These are phyloP conservation scores for Leptopilina boulardi DNA, from an alignment of 1,140 invertebrate species.

Conservation along the genomic window DNA sequence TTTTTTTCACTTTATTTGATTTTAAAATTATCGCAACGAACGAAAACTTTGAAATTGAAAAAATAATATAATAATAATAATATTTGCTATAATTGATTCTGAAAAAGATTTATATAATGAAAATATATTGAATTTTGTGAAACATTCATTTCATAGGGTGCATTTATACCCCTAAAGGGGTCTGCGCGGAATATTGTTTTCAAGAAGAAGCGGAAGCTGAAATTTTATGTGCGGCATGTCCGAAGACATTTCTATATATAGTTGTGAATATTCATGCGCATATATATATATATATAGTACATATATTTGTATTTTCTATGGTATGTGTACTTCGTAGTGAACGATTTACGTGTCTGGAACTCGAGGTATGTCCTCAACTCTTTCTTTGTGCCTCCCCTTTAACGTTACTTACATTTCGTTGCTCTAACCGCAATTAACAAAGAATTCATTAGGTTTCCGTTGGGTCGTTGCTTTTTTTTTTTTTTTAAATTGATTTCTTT, in stretches of 20 bases:
- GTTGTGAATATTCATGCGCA: constrained; percentile 48
- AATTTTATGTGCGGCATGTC: constrained; percentile 56
- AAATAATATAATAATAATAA: too few relatives aligned
- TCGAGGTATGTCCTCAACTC: constrained; percentile 64
- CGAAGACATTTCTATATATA: constrained; percentile 65
- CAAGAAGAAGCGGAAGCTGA: constrained; percentile 61
- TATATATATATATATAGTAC: constrained; percentile 56
- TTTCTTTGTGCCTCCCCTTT: constrained; percentile 65
- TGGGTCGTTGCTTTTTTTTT: constrained; percentile 36
- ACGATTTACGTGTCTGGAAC: constrained; percentile 74
- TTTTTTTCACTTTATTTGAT: too few relatives aligned
- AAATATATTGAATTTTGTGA: too few relatives aligned
- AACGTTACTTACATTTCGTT: constrained; percentile 43
- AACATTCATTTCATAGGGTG: not conserved
- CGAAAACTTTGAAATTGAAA: too few relatives aligned
- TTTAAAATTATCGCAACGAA: too few relatives aligned
- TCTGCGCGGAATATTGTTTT: constrained; percentile 36
- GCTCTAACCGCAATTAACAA: constrained; percentile 55
- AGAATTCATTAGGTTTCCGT: constrained; percentile 50
- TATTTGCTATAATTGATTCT: too few relatives aligned
- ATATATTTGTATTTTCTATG: constrained; percentile 55
- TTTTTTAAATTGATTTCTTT: constrained; percentile 35
- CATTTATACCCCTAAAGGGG: not conserved
- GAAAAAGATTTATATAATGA: too few relatives aligned
- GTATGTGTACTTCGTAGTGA: constrained; percentile 57